Evolutionary conservation across 2,888 invertebrate species (phyloP).

Genomic region (Trissolcus japonicus): DNA sequence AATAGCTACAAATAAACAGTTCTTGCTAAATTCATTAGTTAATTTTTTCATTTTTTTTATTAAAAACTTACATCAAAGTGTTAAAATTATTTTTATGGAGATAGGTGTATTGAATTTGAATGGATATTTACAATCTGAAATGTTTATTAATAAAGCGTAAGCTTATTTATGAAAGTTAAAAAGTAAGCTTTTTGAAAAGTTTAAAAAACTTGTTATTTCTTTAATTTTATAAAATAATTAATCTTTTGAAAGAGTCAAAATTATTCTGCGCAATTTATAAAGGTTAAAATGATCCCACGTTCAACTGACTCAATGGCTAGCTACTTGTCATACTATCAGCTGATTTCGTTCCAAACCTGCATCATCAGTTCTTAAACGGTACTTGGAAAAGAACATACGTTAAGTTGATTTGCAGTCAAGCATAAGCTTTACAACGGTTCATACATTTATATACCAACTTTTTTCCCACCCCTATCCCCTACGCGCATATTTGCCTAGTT

Average conservation of each 20-base stretch:
- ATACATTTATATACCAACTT: constrained; percentile 55
- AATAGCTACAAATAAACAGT: too few species aligned
- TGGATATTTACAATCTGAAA: too few species aligned
- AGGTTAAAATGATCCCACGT: constrained; percentile 58
- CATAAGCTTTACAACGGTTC: constrained; percentile 61
- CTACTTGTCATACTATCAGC: constrained; percentile 62
- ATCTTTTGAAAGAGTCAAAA: neutral
- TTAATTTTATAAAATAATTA: too few species aligned
- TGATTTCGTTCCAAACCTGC: constrained; percentile 37
- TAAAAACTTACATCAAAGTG: too few species aligned
- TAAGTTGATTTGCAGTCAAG: constrained; percentile 52
- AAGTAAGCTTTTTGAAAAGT: too few species aligned
- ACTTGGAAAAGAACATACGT: constrained; percentile 19
- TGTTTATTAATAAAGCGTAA: too few species aligned
- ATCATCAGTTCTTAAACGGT: constrained; percentile 18
- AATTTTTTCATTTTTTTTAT: too few species aligned
- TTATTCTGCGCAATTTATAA: constrained; percentile 6
- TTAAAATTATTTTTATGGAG: too few species aligned
- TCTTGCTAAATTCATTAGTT: too few species aligned
- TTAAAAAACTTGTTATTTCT: too few species aligned
- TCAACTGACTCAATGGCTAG: constrained; percentile 49
- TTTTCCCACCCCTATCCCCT: constrained; percentile 60
- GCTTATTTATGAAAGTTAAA: too few species aligned
- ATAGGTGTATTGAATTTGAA: too few species aligned
- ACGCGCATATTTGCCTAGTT: constrained; percentile 63